A percentile compares a stretch with the other conserved stretches of the same genome.
Evolutionary conservation across 35 echinoderm and acorn worm genomes (phyloP).

Genomic region (Anneissia japonica): DNA sequence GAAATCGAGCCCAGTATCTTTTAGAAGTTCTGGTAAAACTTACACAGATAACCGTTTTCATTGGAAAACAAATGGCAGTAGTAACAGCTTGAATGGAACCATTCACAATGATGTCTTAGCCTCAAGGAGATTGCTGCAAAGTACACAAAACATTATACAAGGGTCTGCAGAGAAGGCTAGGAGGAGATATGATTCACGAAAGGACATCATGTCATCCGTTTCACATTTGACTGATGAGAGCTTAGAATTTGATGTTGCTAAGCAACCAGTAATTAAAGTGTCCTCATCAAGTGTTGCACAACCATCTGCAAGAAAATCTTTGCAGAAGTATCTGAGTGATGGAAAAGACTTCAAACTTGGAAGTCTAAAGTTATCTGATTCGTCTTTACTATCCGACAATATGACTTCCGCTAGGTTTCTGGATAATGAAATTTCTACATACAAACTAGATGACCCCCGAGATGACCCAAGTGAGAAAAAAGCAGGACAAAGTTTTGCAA

Average conservation of each 20-base stretch:
- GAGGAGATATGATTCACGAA: neutral
- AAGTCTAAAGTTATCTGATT: neutral
- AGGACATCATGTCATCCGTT: neutral
- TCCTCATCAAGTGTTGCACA: neutral
- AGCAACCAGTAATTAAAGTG: constrained; percentile 39
- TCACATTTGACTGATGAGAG: constrained; percentile 29
- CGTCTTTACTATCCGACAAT: neutral
- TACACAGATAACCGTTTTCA: neutral
- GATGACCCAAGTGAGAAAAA: neutral
- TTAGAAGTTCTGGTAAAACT: neutral
- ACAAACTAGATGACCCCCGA: neutral
- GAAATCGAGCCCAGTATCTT: neutral
- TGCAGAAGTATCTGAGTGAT: constrained; percentile 6
- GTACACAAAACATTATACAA: neutral
- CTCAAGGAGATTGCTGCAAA: neutral
- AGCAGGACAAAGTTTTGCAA: neutral
- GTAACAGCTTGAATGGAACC: constrained; percentile 9
- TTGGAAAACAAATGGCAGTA: neutral
- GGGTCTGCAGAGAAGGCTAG: neutral
- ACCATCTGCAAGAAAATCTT: neutral
- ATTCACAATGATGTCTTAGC: neutral
- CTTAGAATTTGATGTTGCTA: constrained; percentile 34
- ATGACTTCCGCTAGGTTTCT: too few relatives aligned
- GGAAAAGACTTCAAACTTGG: neutral
- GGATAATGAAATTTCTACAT: neutral